Percentiles rank a stretch among this genome's conserved stretches.
These are phyloP conservation scores for Aptenodytes forsteri DNA, from an alignment of 2,113 vertebrate species.

Conservation along the genomic window DNA sequence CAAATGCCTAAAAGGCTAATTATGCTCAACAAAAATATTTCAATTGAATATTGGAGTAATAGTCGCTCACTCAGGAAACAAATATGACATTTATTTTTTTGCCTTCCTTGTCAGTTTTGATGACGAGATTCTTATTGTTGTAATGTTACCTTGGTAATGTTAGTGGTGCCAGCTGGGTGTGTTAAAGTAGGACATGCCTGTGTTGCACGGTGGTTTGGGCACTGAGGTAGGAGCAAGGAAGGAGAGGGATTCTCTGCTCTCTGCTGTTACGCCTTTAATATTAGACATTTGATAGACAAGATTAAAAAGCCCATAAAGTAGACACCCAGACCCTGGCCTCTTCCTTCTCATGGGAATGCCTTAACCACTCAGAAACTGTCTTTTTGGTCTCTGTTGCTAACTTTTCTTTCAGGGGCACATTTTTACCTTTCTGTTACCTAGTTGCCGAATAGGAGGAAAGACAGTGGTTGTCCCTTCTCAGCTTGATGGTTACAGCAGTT, in stretches of 20 bases:
- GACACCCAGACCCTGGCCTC: neutral
- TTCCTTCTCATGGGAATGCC: neutral
- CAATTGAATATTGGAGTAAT: neutral
- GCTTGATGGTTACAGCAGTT: neutral
- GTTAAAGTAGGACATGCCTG: rapidly evolving
- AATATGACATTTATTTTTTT: neutral
- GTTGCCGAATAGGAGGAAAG: neutral
- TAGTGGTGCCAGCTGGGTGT: neutral
- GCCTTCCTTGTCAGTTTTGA: neutral
- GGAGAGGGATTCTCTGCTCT: neutral
- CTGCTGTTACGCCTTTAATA: neutral
- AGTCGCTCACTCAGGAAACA: neutral
- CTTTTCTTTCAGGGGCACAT: neutral
- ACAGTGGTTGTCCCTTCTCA: neutral
- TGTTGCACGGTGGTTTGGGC: neutral
- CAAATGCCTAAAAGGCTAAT: neutral
- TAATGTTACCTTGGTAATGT: rapidly evolving
- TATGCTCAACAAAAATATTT: neutral
- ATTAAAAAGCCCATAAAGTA: neutral
- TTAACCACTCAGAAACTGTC: neutral
- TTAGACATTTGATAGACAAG: neutral
- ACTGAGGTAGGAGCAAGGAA: neutral
- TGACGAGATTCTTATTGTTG: neutral
- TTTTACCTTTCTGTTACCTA: neutral
- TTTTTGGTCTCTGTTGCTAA: neutral